Base-by-base conservation (phyloP, 1,140 invertebrate species). In the Carposina sasakii region DNA sequence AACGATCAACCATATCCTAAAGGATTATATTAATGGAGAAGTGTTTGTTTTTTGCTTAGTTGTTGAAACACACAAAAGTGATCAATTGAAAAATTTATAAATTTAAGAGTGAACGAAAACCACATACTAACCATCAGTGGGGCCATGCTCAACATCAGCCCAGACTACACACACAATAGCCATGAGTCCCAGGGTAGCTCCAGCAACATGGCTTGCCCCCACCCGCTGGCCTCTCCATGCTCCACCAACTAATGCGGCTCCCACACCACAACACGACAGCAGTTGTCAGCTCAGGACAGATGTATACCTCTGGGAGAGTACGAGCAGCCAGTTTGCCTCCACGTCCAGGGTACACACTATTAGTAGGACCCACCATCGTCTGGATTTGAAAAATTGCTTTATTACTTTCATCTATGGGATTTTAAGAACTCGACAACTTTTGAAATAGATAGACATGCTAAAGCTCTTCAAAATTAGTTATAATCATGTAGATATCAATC, bases 191-290 rank as follows among this genome's bases (percentile, higher is more conserved):
- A 95, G 81, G 8, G 90, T 91, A 3, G 95, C 93, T 1, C 94
- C 95, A 4, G 93, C 85, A 23, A 95, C 91, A 74, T 96, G 94
- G 1, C 91, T 78, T 1, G 85, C 71, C 0, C 89, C 85, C 87
- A 91, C 67, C 87, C 88, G 71, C 91, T 96, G 69, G 84, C 89
- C 53, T 89, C 91, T 49, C 90, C 90, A 56, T 90, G 89, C 71
- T 89, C 90, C 61, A 87, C 81, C 87, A 87, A 94, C 88, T 54
- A 96, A 72, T 3, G 94, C 93, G 15, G 92, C 92, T 1, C 94
- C 93, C 53, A 96, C 94, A 15, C 93, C 93, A 50, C 94, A 94
- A 77, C 94, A 96, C 64, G 95, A 93, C 52, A 97, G 82, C 60
- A 96, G 83, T 92, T 96, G 87, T 86, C 91, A 91, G 73, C 83